phyloP scores from a whole-genome alignment of 2,797 vertebrate species.

The Triplophysa bombifrons region DNA sequence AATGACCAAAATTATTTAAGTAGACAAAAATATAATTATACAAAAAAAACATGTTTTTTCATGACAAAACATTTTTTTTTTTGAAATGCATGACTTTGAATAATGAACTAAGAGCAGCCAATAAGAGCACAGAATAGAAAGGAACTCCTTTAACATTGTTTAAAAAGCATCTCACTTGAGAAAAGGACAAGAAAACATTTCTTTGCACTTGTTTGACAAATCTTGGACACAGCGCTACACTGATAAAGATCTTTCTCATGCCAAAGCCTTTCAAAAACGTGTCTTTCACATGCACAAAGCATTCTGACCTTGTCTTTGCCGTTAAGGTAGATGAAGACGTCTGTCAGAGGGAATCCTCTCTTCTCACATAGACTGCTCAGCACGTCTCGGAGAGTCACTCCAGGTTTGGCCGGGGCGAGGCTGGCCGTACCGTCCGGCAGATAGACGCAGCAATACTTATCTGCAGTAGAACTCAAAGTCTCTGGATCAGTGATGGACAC shows the following conservation, averaged over 20 bases:
- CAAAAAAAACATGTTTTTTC: no score
- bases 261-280: neutral
- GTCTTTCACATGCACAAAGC: no score
- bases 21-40: no score
- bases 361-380: slow-evolving; percentile 91
- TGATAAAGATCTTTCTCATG: neutral
- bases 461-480: slow-evolving; percentile 62
- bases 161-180: no score
- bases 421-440: slow-evolving; percentile 93
- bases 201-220: neutral
- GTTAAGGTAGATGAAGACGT: slow-evolving; percentile 88
- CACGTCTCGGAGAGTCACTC: slow-evolving; percentile 87
- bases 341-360: slow-evolving; percentile 87
- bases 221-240: neutral
- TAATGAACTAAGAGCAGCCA: no score
- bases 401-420: slow-evolving; percentile 79
- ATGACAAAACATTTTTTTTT: no score
- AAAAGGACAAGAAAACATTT: no score
- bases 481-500: slow-evolving; percentile 67
- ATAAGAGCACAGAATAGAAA: no score
- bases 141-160: no score
- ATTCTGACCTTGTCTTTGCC: slow-evolving; percentile 88
- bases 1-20: no score
- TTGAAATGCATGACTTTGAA: no score
- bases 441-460: slow-evolving; percentile 94